phyloP scores from a whole-genome alignment of 2,888 invertebrate genomes.

The Cerastis leucographa region DNA sequence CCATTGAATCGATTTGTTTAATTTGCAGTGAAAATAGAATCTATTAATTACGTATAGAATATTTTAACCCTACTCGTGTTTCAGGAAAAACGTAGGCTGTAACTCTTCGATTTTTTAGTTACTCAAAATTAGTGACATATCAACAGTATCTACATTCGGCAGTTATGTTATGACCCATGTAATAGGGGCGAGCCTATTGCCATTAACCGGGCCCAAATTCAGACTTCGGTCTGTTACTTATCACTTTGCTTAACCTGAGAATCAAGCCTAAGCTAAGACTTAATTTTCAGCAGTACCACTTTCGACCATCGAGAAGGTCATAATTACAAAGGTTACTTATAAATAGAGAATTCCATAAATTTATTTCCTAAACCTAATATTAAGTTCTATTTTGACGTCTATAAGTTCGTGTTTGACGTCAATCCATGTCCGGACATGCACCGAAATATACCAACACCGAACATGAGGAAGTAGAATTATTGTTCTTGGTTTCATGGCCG shows the following conservation, averaged over 20 bases:
- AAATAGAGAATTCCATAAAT: neutral
- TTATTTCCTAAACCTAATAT: neutral
- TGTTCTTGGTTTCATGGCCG: slow-evolving; percentile 9
- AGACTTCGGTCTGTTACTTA: too few species aligned
- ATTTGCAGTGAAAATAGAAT: too few species aligned
- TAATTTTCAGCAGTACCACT: neutral
- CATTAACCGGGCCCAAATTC: too few species aligned
- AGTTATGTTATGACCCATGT: too few species aligned
- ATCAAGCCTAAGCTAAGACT: neutral
- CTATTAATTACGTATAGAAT: too few species aligned
- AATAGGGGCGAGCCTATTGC: too few species aligned
- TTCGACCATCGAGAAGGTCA: neutral
- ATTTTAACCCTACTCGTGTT: too few species aligned
- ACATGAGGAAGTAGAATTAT: neutral
- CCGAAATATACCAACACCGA: slow-evolving; percentile 4
- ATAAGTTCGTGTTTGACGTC: slow-evolving; percentile 14
- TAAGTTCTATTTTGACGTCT: neutral
- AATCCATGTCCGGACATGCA: slow-evolving; percentile 6
- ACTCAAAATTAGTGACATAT: too few species aligned
- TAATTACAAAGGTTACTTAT: neutral
- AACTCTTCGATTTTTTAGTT: too few species aligned
- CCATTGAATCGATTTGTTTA: too few species aligned
- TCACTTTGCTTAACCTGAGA: neutral
- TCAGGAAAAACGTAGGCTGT: too few species aligned
- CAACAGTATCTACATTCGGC: too few species aligned